Percentiles rank a stretch among this genome's conserved stretches.
Evolutionary conservation across 2,888 invertebrate genomes (phyloP).

Genomic region (Emesis furor): DNA sequence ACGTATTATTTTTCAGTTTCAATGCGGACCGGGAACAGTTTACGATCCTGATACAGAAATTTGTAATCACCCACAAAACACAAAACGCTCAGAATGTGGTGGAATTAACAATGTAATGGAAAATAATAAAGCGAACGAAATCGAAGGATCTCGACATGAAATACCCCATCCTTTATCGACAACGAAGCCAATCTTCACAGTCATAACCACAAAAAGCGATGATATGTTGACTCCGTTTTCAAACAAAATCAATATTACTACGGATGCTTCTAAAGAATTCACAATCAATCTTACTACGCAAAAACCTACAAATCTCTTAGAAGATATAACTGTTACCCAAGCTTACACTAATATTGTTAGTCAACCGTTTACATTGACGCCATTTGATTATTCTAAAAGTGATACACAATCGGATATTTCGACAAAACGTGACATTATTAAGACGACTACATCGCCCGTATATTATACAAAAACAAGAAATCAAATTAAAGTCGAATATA

Average conservation of each 20-base stretch:
- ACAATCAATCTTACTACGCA: background rate
- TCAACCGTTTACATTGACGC: background rate
- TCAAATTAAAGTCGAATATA: constrained; percentile 19
- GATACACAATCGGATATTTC: background rate
- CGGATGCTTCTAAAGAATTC: background rate
- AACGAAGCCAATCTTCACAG: constrained; percentile 73
- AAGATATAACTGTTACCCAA: background rate
- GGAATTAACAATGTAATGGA: constrained; percentile 76
- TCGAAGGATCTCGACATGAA: constrained; percentile 82
- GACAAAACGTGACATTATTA: background rate
- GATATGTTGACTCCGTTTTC: background rate
- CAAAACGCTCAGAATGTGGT: constrained; percentile 94
- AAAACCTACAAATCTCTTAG: background rate
- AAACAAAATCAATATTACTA: background rate
- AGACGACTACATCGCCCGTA: background rate
- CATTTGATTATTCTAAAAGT: background rate
- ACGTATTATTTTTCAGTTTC: constrained; percentile 90
- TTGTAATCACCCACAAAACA: constrained; percentile 94
- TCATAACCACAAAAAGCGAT: constrained; percentile 53
- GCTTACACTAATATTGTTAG: background rate
- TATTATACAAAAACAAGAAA: background rate
- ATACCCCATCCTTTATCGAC: constrained; percentile 84
- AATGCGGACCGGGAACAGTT: constrained; percentile 95
- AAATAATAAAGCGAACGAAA: constrained; percentile 86
- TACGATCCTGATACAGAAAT: constrained; percentile 94